Conservation (phyloP, 1,140 invertebrate species). For the Habropoda laboriosa region DNA sequence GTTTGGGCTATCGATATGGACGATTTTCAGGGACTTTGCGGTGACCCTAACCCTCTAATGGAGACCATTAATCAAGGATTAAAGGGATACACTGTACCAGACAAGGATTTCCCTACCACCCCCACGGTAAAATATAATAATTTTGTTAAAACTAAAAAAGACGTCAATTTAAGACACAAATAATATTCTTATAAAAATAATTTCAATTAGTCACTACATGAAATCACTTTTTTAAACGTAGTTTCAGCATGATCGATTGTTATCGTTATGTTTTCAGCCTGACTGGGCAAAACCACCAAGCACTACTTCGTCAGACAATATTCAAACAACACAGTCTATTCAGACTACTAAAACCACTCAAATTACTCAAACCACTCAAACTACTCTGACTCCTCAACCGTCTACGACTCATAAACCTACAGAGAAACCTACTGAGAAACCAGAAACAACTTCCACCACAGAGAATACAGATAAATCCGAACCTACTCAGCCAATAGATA, state of each 20-base stretch:
- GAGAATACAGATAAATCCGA: conserved; percentile 8
- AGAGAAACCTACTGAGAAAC: neutral
- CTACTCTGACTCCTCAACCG: conserved; percentile 24
- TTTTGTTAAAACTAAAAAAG: neutral
- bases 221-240: neutral
- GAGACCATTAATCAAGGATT: conserved; percentile 88
- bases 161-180: neutral
- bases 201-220: neutral
- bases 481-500: conserved; percentile 16
- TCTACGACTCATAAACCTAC: conserved; percentile 34
- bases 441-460: neutral
- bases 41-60: conserved; percentile 87
- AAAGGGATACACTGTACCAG: conserved; percentile 88
- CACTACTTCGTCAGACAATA: conserved; percentile 78
- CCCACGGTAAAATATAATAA: conserved; percentile 83
- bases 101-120: conserved; percentile 85
- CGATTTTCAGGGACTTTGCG: conserved; percentile 90
- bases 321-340: conserved; percentile 14
- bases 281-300: conserved; percentile 87
- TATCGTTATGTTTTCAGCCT: conserved; percentile 79
- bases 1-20: conserved; percentile 95
- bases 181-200: no score
- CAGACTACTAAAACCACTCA: conserved; percentile 10
- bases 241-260: neutral
- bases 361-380: neutral